Conservation (phyloP, 2,797 vertebrate genomes). For the Megalops cyprinoides region DNA sequence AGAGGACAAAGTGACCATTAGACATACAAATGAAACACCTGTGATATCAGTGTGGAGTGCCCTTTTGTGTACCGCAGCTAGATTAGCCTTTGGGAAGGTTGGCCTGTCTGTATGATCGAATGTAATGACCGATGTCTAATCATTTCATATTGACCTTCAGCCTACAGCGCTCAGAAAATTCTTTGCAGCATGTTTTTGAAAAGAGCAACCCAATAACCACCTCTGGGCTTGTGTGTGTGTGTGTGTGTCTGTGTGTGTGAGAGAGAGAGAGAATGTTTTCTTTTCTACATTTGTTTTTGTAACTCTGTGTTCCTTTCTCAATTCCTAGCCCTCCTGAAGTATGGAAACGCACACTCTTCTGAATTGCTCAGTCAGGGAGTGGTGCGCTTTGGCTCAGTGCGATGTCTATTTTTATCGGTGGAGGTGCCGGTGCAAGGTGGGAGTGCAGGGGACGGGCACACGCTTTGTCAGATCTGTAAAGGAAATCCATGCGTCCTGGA, state of each 20-base stretch:
- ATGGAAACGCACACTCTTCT: no score
- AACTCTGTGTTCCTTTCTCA: neutral
- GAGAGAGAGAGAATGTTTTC: neutral
- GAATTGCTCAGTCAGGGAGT: no score
- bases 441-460: no score
- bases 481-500: neutral
- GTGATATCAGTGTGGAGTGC: neutral
- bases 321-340: no score
- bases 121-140: neutral
- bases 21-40: constrained; percentile 5
- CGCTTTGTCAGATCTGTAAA: no score
- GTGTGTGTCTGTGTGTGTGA: neutral
- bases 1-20: constrained; percentile 12
- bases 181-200: neutral
- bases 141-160: constrained; percentile 8
- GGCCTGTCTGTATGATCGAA: neutral
- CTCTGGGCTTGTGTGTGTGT: neutral
- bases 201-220: neutral
- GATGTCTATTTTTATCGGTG: no score
- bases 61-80: neutral
- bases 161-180: neutral
- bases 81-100: neutral
- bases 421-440: no score
- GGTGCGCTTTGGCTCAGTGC: no score
- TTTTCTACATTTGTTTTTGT: neutral